A percentile compares a stretch with the other conserved stretches of the same genome.
These are phyloP conservation scores for Falco concolor DNA, from an alignment of 2,797 vertebrate species.

Conservation along the genomic window DNA sequence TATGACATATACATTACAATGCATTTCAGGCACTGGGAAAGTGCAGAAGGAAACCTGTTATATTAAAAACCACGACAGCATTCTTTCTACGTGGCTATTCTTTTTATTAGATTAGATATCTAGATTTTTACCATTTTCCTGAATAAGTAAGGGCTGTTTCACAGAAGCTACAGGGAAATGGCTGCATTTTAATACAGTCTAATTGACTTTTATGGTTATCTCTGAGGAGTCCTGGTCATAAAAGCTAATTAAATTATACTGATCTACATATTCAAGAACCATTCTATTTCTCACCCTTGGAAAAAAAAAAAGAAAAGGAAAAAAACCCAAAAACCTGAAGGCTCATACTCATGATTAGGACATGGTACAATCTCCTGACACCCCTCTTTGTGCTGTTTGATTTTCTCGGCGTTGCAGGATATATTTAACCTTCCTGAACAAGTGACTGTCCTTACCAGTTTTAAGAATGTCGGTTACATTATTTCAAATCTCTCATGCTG, in stretches of 20 bases:
- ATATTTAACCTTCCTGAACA: not conserved
- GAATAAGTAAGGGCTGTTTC: slow-evolving; percentile 25
- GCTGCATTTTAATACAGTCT: slow-evolving; percentile 67
- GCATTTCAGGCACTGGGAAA: not conserved
- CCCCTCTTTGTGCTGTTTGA: not conserved
- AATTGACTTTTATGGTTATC: slow-evolving; percentile 70
- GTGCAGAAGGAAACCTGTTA: not conserved
- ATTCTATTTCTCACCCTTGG: slow-evolving; percentile 21
- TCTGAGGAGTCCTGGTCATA: slow-evolving; percentile 67
- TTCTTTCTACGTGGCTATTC: not conserved
- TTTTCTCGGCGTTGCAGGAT: not conserved
- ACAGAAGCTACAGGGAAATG: slow-evolving; percentile 56
- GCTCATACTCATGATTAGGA: not conserved
- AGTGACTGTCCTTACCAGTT: not conserved
- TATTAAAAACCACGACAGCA: not conserved
- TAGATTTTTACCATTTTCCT: slow-evolving; percentile 7
- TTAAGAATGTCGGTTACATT: not conserved
- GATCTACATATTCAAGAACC: slow-evolving; percentile 71
- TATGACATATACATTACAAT: not conserved
- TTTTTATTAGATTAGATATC: slow-evolving; percentile 5
- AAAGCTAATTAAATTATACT: slow-evolving; percentile 77
- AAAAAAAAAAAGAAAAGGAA: slow-evolving; percentile 6
- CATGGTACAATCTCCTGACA: not conserved
- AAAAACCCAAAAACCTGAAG: not conserved
- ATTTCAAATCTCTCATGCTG: not conserved